Evolutionary conservation across 2,797 vertebrate species (phyloP), one percentile per base, ranked within the genome.

Genomic region (Menidia menidia): DNA sequence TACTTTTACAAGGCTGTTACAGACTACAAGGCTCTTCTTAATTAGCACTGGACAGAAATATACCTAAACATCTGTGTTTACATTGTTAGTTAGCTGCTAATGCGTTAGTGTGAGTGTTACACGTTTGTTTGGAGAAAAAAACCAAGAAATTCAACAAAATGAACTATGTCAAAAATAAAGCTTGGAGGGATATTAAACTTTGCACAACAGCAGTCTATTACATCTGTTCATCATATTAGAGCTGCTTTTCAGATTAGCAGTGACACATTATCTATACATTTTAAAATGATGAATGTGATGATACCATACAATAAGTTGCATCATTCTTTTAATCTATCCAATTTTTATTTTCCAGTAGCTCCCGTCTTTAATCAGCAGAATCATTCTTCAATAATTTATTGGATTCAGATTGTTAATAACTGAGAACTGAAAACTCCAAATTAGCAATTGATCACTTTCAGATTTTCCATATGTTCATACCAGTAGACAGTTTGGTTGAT

Each of bases 41-140:
- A 91, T 93, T 90, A 90, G 88, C 77, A 59, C 69, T 91, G 88
- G 85, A 90, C 78, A 83, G 86, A 89, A 90, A 92, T 77, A 80
- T 71, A 81, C 71, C 71, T 74, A 73, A 59, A 78, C 63, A 73
- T 85, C 75, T 71, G 64, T 71, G 61, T 85, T 80, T 75, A 69
- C 62, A 65, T 81, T 75, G 81, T 89, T 82, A 73, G 64, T 71
- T 75, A 68, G 80, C 78, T 71, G 64, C 81, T 85, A 82, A 83
- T 80, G 62, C 80, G 71, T 75, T 88, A 72, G 79, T 75, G 69
- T 75, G 73, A 85, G 81, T 73, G 77, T 80, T 70, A 81, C 84
- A 87, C 56, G 64, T 87, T 86, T 86, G 81, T 86, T 78, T 79
- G 79, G 77, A 77, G 51, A 63, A 64, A 57, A 76, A 90, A 88